Evolutionary conservation across 2,113 vertebrate species (phyloP).

Genomic region (Hyla sarda): DNA sequence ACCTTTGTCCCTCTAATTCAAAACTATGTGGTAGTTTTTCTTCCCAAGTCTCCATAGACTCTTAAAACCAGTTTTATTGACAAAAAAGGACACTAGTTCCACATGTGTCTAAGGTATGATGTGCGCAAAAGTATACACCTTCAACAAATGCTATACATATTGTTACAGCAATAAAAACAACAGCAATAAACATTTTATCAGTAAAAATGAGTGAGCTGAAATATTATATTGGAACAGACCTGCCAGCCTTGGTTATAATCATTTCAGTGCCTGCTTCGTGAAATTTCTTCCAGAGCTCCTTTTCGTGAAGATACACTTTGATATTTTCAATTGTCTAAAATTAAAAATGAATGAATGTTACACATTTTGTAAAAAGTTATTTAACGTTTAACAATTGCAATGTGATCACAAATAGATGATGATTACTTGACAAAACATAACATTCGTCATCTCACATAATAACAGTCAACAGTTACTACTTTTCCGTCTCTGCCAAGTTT

Average conservation of each 20-base stretch:
- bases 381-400: background rate
- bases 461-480: background rate
- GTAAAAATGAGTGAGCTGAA: background rate
- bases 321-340: conserved; percentile 94
- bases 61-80: no score
- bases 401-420: background rate
- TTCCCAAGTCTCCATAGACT: no score
- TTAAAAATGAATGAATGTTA: conserved; percentile 10
- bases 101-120: no score
- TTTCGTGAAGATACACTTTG: conserved; percentile 94
- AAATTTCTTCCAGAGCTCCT: conserved; percentile 98
- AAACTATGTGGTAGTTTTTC: no score
- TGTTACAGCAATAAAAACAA: background rate
- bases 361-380: background rate
- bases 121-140: background rate
- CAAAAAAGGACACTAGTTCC: background rate
- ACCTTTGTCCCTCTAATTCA: no score
- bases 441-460: conserved; percentile 5
- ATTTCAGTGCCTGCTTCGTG: conserved; percentile 97
- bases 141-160: background rate
- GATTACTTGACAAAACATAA: background rate
- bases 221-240: conserved; percentile 69
- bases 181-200: background rate
- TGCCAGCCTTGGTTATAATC: conserved; percentile 99
- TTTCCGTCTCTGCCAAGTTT: background rate